Evolutionary conservation across 2,797 vertebrate species (phyloP).

Genomic region (Cygnus olor): DNA sequence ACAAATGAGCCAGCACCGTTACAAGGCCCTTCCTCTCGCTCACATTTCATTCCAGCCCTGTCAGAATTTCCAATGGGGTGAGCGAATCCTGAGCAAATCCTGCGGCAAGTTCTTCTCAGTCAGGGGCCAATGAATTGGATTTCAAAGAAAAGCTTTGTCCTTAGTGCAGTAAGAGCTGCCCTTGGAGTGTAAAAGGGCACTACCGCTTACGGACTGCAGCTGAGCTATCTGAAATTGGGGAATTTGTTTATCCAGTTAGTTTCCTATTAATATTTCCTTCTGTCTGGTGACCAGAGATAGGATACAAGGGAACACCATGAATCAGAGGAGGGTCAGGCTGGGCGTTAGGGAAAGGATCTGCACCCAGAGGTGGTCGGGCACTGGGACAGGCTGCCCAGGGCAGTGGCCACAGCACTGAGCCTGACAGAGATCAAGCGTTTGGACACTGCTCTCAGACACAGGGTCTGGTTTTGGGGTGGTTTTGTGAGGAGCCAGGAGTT

Average conservation of each 20-base stretch:
- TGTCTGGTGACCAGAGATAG: no score
- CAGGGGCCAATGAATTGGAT: not conserved
- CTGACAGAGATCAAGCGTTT: no score
- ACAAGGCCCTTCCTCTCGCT: not conserved
- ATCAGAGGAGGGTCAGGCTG: no score
- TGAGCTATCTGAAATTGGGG: not conserved
- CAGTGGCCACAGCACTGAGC: not conserved
- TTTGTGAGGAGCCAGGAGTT: not conserved
- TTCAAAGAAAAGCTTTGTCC: not conserved
- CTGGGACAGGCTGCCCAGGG: not conserved
- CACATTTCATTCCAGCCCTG: conserved; percentile 21
- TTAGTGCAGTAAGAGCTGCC: not conserved
- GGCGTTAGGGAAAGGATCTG: no score
- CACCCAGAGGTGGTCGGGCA: not conserved
- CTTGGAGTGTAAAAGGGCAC: not conserved
- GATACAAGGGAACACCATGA: no score
- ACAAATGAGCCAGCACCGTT: conserved; percentile 21
- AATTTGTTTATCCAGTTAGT: not conserved
- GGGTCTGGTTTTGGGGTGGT: not conserved
- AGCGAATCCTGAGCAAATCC: not conserved
- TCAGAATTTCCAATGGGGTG: conserved; percentile 1
- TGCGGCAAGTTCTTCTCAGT: not conserved
- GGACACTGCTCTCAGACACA: not conserved
- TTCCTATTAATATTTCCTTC: not conserved
- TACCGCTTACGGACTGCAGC: not conserved